Conservation (phyloP, 1,140 invertebrate genomes). For the Scaptomyza montana region DNA sequence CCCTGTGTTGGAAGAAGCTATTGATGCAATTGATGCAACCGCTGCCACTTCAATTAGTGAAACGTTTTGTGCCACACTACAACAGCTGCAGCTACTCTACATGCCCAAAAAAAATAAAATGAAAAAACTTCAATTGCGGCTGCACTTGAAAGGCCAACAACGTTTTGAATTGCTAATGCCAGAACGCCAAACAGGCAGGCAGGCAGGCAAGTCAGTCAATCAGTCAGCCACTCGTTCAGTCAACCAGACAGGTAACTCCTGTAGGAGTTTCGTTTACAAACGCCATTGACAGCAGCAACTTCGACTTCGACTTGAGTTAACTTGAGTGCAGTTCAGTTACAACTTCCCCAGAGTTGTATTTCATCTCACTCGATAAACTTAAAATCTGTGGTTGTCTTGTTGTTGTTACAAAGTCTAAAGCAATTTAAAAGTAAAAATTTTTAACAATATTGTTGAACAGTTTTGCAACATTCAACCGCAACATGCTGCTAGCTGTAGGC, state of each 20-base stretch:
- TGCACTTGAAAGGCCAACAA: constrained; percentile 32
- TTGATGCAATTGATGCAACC: constrained; percentile 38
- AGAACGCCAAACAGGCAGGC: not conserved
- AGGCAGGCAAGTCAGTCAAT: constrained; percentile 3
- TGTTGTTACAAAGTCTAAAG: not conserved
- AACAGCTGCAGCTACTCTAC: constrained; percentile 29
- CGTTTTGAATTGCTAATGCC: constrained; percentile 77
- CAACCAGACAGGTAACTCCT: constrained; percentile 17
- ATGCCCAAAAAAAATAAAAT: constrained; percentile 29
- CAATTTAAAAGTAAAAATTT: constrained; percentile 37
- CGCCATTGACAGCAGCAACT: constrained; percentile 17
- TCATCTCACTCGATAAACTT: not conserved
- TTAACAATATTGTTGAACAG: constrained; percentile 5
- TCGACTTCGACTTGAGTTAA: constrained; percentile 27
- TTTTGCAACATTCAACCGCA: constrained; percentile 5
- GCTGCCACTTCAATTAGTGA: constrained; percentile 70
- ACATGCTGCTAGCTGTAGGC: not conserved
- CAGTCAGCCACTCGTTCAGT: not conserved
- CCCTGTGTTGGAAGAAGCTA: constrained; percentile 8
- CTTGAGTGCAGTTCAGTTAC: constrained; percentile 27
- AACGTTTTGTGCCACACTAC: constrained; percentile 43
- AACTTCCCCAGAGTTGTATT: constrained; percentile 5
- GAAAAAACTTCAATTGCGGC: constrained; percentile 43
- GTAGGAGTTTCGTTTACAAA: not conserved
- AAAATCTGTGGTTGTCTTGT: constrained; percentile 6